Base-by-base conservation (phyloP, 2,113 vertebrate species). In the Limanda limanda region DNA sequence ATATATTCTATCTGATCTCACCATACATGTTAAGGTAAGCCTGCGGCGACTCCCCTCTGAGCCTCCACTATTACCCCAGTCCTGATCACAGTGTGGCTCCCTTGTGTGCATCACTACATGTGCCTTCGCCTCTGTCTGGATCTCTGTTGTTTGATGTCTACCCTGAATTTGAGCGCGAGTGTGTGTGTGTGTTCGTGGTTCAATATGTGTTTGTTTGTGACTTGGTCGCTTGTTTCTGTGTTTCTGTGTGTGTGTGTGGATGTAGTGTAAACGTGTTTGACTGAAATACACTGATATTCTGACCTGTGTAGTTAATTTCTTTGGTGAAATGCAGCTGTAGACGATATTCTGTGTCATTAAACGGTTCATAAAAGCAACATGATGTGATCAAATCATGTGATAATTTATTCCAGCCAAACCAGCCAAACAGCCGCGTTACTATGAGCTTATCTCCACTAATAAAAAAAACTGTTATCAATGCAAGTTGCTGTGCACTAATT, bases 1-100 rank as follows among this genome's bases (percentile, higher is more conserved):
- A 90, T 88, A 77, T 80, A 90, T 88, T 92, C 86, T 62, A 63
- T 89, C 74, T 85, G 84, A 92, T 89, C 75, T 68, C 2, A 25
- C 71, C 56, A 71, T 66, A 83, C 74, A 81, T 87, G 76, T 83
- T 79, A 87, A 80, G 86, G 63, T 69, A 64, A 67, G 85, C 92
- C 86, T n/a, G 68, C 60, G 82, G 92, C 84, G 31, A 54, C 68
- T 86, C 82, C 77, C 69, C 70, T 87, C 80, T 76, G 83, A 85
- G 85, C 58, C 59, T 72, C 63, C 52, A 47, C 64, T 42, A 71
- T 86, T 85, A 78, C 63, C 66, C 71, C 68, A 71, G 79, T 70
- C 71, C 73, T 74, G 77, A 90, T 90, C 84, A 90, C 76, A 83
- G 81, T 71, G 58, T 20, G 61, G 68, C 45, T 90, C 88, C 84